phyloP scores from a whole-genome alignment of 2,888 invertebrate species.

The Venusia cambrica region DNA sequence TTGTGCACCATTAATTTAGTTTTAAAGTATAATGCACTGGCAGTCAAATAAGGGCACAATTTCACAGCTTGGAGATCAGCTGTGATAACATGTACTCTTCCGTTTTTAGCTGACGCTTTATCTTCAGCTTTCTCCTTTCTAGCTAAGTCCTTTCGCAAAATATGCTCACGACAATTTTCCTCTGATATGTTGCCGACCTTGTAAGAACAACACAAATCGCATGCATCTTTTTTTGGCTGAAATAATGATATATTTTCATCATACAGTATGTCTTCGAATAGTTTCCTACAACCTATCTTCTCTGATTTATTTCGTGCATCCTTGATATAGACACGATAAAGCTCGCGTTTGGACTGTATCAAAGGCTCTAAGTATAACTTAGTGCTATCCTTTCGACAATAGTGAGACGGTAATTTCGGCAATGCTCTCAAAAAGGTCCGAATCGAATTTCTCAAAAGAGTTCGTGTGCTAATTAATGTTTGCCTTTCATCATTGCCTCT shows the following conservation, averaged over 20 bases:
- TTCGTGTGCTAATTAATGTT: neutral
- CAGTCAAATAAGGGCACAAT: slow-evolving; percentile 13
- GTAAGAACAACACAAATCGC: slow-evolving; percentile 27
- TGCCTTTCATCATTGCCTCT: too few relatives aligned
- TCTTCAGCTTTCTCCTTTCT: slow-evolving; percentile 28
- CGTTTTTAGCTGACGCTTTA: slow-evolving; percentile 19
- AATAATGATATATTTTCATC: slow-evolving; percentile 33
- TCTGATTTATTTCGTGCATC: slow-evolving; percentile 17
- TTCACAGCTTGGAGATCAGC: slow-evolving; percentile 15
- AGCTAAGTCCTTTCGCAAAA: slow-evolving; percentile 26
- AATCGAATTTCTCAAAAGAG: too few relatives aligned
- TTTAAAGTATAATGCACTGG: slow-evolving; percentile 18
- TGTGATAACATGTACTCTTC: neutral
- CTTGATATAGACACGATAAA: slow-evolving; percentile 30
- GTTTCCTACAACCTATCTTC: slow-evolving; percentile 29
- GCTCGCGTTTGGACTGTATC: slow-evolving; percentile 29
- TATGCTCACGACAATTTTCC: slow-evolving; percentile 19
- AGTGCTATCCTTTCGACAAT: slow-evolving; percentile 28
- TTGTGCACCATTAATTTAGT: slow-evolving; percentile 13
- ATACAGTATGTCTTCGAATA: slow-evolving; percentile 28
- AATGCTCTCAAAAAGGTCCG: slow-evolving; percentile 7
- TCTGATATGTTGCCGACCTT: slow-evolving; percentile 31
- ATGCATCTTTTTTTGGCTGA: too few relatives aligned
- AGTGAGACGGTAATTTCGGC: slow-evolving; percentile 36
- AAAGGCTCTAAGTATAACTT: slow-evolving; percentile 36